A percentile compares a stretch with the other conserved stretches of the same genome.
These are phyloP conservation scores for Cyanoderma ruficeps DNA, from an alignment of 2,113 vertebrate species.

Conservation along the genomic window DNA sequence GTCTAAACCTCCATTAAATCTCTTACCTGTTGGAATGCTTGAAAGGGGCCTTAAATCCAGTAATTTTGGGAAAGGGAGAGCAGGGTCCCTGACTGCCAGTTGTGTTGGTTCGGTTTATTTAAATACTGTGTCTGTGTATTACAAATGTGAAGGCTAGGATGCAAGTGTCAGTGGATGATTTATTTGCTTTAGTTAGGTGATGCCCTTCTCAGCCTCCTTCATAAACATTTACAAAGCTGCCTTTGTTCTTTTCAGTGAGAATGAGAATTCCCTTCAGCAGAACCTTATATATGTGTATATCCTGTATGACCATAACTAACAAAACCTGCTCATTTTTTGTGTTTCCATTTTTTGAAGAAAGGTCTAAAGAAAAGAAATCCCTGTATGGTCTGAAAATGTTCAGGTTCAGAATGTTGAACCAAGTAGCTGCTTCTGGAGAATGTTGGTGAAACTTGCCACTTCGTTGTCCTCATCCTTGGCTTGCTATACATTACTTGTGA, in stretches of 20 bases:
- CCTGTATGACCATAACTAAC: background rate
- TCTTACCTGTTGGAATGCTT: slow-evolving; percentile 31
- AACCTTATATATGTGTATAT: background rate
- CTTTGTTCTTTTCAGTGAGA: background rate
- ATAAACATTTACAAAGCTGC: background rate
- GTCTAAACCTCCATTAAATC: slow-evolving; percentile 37
- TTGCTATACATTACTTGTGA: background rate
- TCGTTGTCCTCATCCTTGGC: background rate
- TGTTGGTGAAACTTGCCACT: background rate
- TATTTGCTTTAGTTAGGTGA: slow-evolving; percentile 39
- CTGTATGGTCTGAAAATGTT: background rate
- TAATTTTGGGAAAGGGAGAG: slow-evolving; percentile 18
- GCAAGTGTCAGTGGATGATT: slow-evolving; percentile 24
- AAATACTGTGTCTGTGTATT: background rate
- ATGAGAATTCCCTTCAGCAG: background rate
- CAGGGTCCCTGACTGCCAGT: slow-evolving; percentile 4
- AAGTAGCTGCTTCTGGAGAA: slow-evolving; percentile 21
- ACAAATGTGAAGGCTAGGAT: slow-evolving; percentile 47
- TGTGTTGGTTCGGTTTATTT: background rate
- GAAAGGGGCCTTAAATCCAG: slow-evolving; percentile 41
- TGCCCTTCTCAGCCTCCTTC: background rate
- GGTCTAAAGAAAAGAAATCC: slow-evolving; percentile 27
- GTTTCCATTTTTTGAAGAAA: slow-evolving; percentile 22
- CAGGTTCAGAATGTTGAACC: background rate
- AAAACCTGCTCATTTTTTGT: background rate